Evolutionary conservation across 2,113 vertebrate genomes (phyloP).

Genomic region (Sinocyclocheilus anophthalmus): DNA sequence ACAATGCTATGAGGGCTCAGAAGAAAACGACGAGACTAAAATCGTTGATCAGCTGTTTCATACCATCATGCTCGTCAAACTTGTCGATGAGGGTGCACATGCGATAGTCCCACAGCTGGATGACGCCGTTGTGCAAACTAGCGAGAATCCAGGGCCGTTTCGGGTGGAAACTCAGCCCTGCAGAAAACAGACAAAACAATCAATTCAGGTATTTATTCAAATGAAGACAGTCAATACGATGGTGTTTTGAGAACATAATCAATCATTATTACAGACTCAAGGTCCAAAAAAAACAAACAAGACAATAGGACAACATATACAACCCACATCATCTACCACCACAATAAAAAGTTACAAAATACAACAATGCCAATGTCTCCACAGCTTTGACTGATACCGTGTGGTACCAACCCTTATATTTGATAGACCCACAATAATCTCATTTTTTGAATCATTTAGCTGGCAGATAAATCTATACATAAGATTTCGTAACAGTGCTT

Average conservation of each 20-base stretch:
- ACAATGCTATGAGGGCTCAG: neutral
- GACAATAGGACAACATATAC: too few species aligned
- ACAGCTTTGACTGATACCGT: too few species aligned
- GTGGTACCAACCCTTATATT: too few species aligned
- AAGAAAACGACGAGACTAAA: neutral
- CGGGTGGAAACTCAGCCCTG: constrained; percentile 94
- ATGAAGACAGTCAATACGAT: neutral
- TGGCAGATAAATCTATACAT: too few species aligned
- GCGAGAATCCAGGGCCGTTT: constrained; percentile 96
- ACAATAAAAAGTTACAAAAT: too few species aligned
- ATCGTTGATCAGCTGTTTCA: constrained; percentile 18
- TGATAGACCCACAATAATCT: too few species aligned
- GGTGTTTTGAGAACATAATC: neutral
- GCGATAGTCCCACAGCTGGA: constrained; percentile 97
- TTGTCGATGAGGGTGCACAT: constrained; percentile 98
- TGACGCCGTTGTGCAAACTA: constrained; percentile 95
- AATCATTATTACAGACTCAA: too few species aligned
- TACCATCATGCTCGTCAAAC: constrained; percentile 97
- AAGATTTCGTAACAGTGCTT: too few species aligned
- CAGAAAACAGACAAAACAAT: neutral
- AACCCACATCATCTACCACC: too few species aligned
- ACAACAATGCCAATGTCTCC: too few species aligned
- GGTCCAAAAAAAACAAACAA: too few species aligned
- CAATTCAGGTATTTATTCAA: neutral
- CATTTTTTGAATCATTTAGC: too few species aligned